Percentiles rank a stretch among this genome's conserved stretches.
phyloP scores from a whole-genome alignment of 1,140 invertebrate genomes.

The Listronotus bonariensis region DNA sequence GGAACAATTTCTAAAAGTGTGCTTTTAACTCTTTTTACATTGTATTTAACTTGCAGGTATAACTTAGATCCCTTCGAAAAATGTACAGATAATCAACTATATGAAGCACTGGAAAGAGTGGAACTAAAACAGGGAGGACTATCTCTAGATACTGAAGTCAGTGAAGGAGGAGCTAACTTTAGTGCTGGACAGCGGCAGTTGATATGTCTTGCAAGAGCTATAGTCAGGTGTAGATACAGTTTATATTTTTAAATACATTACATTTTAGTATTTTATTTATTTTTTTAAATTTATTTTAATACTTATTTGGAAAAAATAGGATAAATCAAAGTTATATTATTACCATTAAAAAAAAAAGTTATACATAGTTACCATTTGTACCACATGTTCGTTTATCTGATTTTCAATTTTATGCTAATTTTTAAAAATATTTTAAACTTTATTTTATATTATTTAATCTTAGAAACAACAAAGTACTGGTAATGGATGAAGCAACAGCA shows the following conservation, averaged over 20 bases:
- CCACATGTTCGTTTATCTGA: neutral
- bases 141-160: constrained; percentile 54
- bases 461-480: constrained; percentile 73
- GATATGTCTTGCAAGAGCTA: constrained; percentile 75
- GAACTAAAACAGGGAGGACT: constrained; percentile 43
- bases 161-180: constrained; percentile 72
- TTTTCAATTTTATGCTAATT: neutral
- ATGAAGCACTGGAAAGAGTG: constrained; percentile 67
- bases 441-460: constrained; percentile 45
- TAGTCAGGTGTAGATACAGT: constrained; percentile 57
- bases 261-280: too few relatives aligned
- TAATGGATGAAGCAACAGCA: constrained; percentile 79
- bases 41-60: constrained; percentile 59
- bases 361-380: neutral
- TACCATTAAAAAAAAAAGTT: too few relatives aligned
- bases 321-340: too few relatives aligned
- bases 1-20: too few relatives aligned
- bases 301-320: too few relatives aligned
- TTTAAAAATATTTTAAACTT: neutral
- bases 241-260: constrained; percentile 1
- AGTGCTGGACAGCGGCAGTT: constrained; percentile 83
- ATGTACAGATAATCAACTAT: constrained; percentile 65
- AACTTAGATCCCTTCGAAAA: constrained; percentile 85
- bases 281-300: too few relatives aligned
- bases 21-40: too few relatives aligned